Evolutionary conservation across 2,888 invertebrate genomes (phyloP), one percentile per base, ranked within the genome.

Genomic region (Mythimna pallens): DNA sequence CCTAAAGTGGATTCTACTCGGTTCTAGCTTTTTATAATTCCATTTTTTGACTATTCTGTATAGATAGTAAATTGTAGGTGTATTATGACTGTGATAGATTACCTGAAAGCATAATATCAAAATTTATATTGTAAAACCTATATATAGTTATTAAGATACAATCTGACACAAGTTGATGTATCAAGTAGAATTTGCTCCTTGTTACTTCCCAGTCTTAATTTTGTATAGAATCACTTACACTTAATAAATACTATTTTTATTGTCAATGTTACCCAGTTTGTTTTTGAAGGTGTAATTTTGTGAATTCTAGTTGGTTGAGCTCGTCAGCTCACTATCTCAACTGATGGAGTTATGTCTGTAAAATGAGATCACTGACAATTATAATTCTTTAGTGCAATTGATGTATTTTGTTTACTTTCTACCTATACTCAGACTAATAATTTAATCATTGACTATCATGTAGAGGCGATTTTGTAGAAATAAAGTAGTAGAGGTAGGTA

Each of bases 361-460:
- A 89, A 91, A 91, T 92, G 88, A 92, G 88, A 91, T 94, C 92
- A 93, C 91, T 92, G 92, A 92, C 90, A 94, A 95, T 93, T 95
- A 96, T 92, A 96, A 93, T 93, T 95, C 92, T 95, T 95, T 96
- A 96, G 95, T 94, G 94, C 95, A 95, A 95, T 96, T 94, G 73
- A 89, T 57, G 81, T 65, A 22, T 76, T 77, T 88, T 90, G 90
- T 92, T 93, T 93, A 83, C 74, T 84, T 91, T 87, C 9, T 25
- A 20, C 47, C 52, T 22, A 20, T 17, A 25, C 4, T 20, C 12
- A 14, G 2, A 10, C 30, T 17, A 12, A 36, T 52, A 14, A 20
- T 43, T 58, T 8, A 2, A 47, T 9, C 4, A 9, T 25, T 54
- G 17, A 30, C 57, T 8, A 22, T 65, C 12, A 22, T 14, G 30